Base-by-base conservation (phyloP, 1,140 invertebrate species). In the Tyrophagus putrescentiae region DNA sequence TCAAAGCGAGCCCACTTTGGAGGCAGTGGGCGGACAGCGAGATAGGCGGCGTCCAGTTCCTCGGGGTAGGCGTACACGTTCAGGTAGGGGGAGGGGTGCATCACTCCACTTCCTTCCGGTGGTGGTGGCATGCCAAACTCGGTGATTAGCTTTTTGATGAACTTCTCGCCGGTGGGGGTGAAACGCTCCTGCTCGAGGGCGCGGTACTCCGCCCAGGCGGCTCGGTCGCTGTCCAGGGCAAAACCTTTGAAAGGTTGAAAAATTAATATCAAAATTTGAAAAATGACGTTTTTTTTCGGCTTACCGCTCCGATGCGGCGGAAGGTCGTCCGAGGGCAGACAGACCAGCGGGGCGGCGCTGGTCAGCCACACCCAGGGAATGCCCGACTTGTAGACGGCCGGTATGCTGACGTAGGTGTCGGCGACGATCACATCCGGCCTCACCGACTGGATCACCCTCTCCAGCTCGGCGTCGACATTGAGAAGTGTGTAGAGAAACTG, bases 11-110 rank as follows among this genome's bases (percentile, higher is more conserved):
- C 16, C 32, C 29, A 60, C 28, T 32, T 28, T n/a, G 48, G 32
- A 4, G 58, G 58, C 0, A 18, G 4, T 1, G 58, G 60, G 9
- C 39, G 6, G n/a, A 63, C 27, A 23, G 60, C 58, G 27, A 13
- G 16, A 42, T 63, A 63, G n/a, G n/a, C n/a, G n/a, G n/a, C n/a
- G 28, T 63, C 62, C 57, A 63, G 33, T 23, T 63, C 62, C 56
- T 61, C 33, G 18, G 62, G 62, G 32, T 63, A 63, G 32, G 32
- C 13, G 31, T 63, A 63, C 18, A 63, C 27, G 23, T 63, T 63
- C 4, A 63, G 41, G 18, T 54, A 63, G 11, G 62, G 62, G 31
- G 62, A 63, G 18, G 9, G 3, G 21, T 39, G 23, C 9, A 27
- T 7, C 16, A 29, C 25, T n/a, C 33, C 39, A 16, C n/a, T n/a